phyloP scores from a whole-genome alignment of 2,888 invertebrate genomes.

The Cephonodes hylas region DNA sequence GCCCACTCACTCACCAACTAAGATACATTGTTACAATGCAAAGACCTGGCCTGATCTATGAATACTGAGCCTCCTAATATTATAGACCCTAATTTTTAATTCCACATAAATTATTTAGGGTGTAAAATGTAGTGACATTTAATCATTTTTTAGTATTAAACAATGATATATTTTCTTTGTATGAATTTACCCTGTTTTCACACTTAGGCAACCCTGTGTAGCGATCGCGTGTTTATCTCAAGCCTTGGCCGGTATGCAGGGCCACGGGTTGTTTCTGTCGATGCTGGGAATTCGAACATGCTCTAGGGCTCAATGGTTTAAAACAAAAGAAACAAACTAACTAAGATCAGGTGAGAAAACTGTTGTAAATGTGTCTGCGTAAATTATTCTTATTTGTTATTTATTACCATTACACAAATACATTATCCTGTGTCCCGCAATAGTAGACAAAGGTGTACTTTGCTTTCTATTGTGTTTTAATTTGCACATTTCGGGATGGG shows the following conservation, averaged over 20 bases:
- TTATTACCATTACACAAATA: neutral
- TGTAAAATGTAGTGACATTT: too few species aligned
- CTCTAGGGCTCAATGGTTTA: slow-evolving; percentile 19
- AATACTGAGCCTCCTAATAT: too few species aligned
- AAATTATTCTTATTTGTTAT: neutral
- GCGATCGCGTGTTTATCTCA: slow-evolving; percentile 30
- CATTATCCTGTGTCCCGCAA: neutral
- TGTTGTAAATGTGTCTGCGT: neutral
- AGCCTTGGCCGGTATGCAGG: slow-evolving; percentile 38
- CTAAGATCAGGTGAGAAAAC: neutral
- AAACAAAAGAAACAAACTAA: slow-evolving; percentile 13
- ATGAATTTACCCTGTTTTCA: neutral
- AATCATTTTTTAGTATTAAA: too few species aligned
- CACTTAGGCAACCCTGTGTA: neutral
- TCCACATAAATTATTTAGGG: too few species aligned
- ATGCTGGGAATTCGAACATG: slow-evolving; percentile 19
- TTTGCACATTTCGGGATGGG: too few species aligned
- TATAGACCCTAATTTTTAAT: too few species aligned
- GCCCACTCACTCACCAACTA: neutral
- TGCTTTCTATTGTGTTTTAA: too few species aligned
- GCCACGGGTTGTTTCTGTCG: slow-evolving; percentile 28
- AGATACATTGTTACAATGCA: neutral
- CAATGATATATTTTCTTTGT: too few species aligned
- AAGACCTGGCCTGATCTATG: too few species aligned
- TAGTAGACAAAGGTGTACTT: neutral